Conservation (phyloP, 2,888 invertebrate species). For the Pristionchus mayeri region DNA sequence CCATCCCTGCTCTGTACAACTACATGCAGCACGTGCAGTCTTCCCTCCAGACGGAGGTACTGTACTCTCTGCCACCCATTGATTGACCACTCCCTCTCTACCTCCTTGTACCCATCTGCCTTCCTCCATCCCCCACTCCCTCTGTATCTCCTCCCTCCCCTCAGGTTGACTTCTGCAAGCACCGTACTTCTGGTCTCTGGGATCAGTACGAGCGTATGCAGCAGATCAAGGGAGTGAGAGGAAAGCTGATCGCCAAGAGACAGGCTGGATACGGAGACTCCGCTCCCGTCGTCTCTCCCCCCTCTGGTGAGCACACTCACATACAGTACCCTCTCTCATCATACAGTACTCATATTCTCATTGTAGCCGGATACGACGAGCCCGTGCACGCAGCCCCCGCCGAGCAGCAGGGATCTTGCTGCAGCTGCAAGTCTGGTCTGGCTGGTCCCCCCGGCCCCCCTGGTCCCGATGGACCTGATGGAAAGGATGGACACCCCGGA, state of each 20-base stretch:
- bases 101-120: not conserved
- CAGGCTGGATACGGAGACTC: constrained; percentile 63
- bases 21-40: constrained; percentile 75
- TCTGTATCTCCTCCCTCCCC: constrained; percentile 12
- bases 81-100: not conserved
- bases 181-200: constrained; percentile 68
- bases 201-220: constrained; percentile 67
- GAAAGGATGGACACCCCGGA: constrained; percentile 50
- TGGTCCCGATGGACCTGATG: constrained; percentile 54
- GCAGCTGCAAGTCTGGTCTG: constrained; percentile 46
- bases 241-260: constrained; percentile 62
- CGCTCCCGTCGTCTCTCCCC: constrained; percentile 30
- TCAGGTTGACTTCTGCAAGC: constrained; percentile 69
- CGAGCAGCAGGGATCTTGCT: constrained; percentile 47
- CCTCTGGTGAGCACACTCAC: not conserved
- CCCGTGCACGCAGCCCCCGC: constrained; percentile 13
- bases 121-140: not conserved
- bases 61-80: not conserved
- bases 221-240: constrained; percentile 58
- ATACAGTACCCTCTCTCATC: not conserved
- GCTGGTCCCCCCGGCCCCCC: constrained; percentile 62
- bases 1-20: constrained; percentile 74
- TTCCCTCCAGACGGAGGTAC: constrained; percentile 71
- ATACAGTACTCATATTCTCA: not conserved
- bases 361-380: constrained; percentile 31